phyloP scores from a whole-genome alignment of 2,113 vertebrate genomes.

The Formicarius rufipectus region DNA sequence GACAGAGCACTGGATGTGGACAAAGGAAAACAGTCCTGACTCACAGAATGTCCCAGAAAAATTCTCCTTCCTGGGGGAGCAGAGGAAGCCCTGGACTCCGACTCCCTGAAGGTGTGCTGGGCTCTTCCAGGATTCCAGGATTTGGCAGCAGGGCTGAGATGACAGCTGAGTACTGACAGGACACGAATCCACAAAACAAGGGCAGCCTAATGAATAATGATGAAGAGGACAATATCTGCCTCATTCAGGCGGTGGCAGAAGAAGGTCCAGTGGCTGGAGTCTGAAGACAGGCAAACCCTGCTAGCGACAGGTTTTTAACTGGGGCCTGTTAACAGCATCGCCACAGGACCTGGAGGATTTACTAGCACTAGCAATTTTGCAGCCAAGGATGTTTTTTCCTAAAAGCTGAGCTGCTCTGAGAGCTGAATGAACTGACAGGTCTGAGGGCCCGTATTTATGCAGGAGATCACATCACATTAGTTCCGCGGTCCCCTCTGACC shows the following conservation, averaged over 20 bases:
- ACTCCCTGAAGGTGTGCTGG: fast-evolving
- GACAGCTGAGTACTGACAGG: not conserved
- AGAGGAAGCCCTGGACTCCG: not conserved
- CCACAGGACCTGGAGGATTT: not conserved
- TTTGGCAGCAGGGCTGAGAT: not conserved
- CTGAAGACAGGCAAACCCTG: not conserved
- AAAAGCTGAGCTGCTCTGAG: not conserved
- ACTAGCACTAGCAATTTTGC: not conserved
- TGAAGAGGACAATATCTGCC: not conserved
- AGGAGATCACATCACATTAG: constrained; percentile 14
- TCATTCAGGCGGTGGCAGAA: not conserved
- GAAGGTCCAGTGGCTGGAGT: not conserved
- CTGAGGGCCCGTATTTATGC: not conserved
- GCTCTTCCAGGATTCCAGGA: not conserved
- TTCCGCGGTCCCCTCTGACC: not conserved
- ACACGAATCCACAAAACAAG: not conserved
- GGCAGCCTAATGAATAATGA: not conserved
- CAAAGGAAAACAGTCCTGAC: not conserved
- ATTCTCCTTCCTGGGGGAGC: not conserved
- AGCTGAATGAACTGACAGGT: not conserved
- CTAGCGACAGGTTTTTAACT: fast-evolving
- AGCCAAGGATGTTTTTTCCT: not conserved
- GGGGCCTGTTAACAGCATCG: not conserved
- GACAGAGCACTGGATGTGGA: not conserved
- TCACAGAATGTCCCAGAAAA: not conserved